Percentiles rank a stretch among this genome's conserved stretches.
phyloP scores from a whole-genome alignment of 2,113 vertebrate genomes.

The Speoplatyrhinus poulsoni region DNA sequence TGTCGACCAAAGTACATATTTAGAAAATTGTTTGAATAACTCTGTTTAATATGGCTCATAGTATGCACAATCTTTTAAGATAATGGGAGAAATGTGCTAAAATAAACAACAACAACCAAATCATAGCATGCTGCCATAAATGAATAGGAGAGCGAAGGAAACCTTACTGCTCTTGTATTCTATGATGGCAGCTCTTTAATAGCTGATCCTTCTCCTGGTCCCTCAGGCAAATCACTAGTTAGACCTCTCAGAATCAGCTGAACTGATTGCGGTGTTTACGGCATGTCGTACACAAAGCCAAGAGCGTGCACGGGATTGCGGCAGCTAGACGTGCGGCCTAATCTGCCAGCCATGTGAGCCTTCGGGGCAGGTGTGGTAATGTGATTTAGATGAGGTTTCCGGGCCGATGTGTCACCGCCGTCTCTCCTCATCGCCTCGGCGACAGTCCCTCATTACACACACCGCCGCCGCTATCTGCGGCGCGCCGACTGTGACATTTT shows the following conservation, averaged over 20 bases:
- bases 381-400: conserved; percentile 77
- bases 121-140: too few species aligned
- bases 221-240: conserved; percentile 14
- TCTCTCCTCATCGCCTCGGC: conserved; percentile 63
- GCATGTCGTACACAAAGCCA: conserved; percentile 52
- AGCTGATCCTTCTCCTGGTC: too few species aligned
- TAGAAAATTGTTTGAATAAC: too few species aligned
- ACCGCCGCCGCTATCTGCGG: conserved; percentile 48
- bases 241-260: conserved; percentile 32
- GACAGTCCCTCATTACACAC: conserved; percentile 74
- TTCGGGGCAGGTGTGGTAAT: conserved; percentile 67
- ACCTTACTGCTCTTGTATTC: too few species aligned
- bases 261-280: conserved; percentile 64
- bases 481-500: conserved; percentile 59
- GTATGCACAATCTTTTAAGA: too few species aligned
- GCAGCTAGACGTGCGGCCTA: conserved; percentile 55
- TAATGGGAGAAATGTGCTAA: too few species aligned
- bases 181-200: too few species aligned
- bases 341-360: conserved; percentile 66
- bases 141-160: too few species aligned
- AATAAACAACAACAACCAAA: too few species aligned
- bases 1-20: too few species aligned
- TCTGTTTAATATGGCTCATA: too few species aligned
- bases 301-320: conserved; percentile 34
- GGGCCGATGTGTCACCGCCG: conserved; percentile 56